A percentile compares a stretch with the other conserved stretches of the same genome.
Conservation (phyloP, 1,140 invertebrate species). For the Riptortus pedestris region DNA sequence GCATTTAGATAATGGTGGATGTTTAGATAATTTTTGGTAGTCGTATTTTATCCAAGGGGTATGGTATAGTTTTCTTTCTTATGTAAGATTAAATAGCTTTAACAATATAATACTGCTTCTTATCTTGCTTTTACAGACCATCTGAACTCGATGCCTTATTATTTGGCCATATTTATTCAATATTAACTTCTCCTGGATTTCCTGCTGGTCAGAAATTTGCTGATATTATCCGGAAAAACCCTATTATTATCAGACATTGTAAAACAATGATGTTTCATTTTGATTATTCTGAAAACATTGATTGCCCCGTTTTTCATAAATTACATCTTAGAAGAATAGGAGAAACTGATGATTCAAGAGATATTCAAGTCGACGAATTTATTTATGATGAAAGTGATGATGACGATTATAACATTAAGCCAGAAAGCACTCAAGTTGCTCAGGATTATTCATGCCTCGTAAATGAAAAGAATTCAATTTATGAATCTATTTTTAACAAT, state of each 20-base stretch:
- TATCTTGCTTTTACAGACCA: constrained; percentile 40
- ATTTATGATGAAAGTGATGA: constrained; percentile 7
- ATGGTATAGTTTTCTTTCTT: no score
- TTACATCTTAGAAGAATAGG: not conserved
- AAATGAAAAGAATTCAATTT: constrained; percentile 19
- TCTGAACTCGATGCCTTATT: constrained; percentile 62
- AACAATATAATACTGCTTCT: no score
- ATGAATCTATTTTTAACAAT: constrained; percentile 17
- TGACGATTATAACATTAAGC: constrained; percentile 10
- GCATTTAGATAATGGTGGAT: no score
- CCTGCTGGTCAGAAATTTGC: constrained; percentile 19
- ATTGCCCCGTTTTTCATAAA: not conserved
- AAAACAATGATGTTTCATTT: constrained; percentile 5
- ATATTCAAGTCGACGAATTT: constrained; percentile 13
- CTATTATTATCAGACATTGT: constrained; percentile 11
- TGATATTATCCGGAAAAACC: constrained; percentile 14
- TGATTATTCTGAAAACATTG: not conserved
- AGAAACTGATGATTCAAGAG: not conserved
- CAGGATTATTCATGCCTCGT: constrained; percentile 19
- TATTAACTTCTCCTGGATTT: constrained; percentile 38
- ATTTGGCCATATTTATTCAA: constrained; percentile 56
- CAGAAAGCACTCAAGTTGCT: constrained; percentile 1
- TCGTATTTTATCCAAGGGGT: no score
- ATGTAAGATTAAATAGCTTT: no score
- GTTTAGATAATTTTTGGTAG: no score